These are phyloP conservation scores for Sander vitreus DNA, from an alignment of 2,113 vertebrate genomes.

Conservation along the genomic window DNA sequence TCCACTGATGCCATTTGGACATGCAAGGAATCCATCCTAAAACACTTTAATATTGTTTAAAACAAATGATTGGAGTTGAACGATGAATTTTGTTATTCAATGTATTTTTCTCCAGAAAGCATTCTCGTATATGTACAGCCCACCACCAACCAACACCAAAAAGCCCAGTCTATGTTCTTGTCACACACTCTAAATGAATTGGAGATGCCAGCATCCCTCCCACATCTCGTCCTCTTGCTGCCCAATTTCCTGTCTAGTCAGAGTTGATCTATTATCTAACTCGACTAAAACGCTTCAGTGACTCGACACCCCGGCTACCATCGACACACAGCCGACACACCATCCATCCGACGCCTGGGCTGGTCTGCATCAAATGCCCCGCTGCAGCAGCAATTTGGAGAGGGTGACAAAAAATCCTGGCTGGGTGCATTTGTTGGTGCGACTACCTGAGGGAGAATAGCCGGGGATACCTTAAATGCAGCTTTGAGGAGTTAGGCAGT, in stretches of 20 bases:
- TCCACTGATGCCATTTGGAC: neutral
- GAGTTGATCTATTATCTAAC: conserved; percentile 26
- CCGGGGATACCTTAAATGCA: conserved; percentile 5
- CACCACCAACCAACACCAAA: conserved; percentile 2
- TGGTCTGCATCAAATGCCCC: conserved; percentile 25
- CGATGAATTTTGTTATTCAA: neutral
- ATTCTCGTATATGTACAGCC: neutral
- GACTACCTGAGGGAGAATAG: conserved; percentile 17
- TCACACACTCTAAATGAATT: conserved; percentile 31
- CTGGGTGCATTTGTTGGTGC: conserved; percentile 23
- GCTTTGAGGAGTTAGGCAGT: conserved; percentile 19
- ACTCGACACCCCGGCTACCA: conserved; percentile 7
- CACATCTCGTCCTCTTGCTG: conserved; percentile 45
- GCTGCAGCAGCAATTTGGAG: conserved; percentile 11
- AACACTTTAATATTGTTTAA: neutral
- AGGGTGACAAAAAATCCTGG: conserved; percentile 9
- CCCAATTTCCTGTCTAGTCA: conserved; percentile 40
- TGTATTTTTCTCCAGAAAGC: neutral
- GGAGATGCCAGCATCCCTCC: conserved; percentile 52
- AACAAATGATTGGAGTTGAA: neutral
- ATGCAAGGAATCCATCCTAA: neutral
- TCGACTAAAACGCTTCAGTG: neutral
- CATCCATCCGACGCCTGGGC: neutral
- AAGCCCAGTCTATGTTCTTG: conserved; percentile 20
- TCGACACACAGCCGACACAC: neutral